These are phyloP conservation scores for Acrobasis suavella DNA, from an alignment of 2,888 invertebrate genomes.

Conservation along the genomic window DNA sequence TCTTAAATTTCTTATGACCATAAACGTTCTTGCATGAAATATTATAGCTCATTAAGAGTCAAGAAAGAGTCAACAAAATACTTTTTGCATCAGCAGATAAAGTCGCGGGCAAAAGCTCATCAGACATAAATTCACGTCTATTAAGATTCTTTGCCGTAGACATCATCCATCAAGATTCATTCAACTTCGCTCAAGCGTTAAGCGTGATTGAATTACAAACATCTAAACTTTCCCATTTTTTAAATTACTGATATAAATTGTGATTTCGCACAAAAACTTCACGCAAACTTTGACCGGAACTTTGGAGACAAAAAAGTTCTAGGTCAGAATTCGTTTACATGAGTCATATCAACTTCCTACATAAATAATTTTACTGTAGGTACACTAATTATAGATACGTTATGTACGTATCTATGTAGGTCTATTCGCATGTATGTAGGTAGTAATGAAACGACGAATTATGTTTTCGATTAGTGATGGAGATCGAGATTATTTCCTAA, in stretches of 20 bases:
- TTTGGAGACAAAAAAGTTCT: background rate
- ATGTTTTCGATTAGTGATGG: too few species aligned
- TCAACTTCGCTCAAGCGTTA: slow-evolving; percentile 4
- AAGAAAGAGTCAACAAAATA: too few species aligned
- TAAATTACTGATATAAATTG: slow-evolving; percentile 3
- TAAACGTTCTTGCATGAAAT: too few species aligned
- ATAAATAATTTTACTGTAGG: too few species aligned
- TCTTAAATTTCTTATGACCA: too few species aligned
- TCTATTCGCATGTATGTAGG: too few species aligned
- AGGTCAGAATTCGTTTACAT: background rate
- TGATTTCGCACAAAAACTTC: background rate
- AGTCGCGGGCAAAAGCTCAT: background rate
- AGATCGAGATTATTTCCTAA: too few species aligned
- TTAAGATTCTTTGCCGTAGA: slow-evolving; percentile 1
- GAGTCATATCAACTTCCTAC: background rate
- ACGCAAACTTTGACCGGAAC: background rate
- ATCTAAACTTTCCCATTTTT: slow-evolving; percentile 1
- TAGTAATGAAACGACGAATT: too few species aligned
- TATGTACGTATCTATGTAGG: too few species aligned
- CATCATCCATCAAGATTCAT: slow-evolving; percentile 9
- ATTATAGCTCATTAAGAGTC: too few species aligned
- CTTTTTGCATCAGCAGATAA: too few species aligned
- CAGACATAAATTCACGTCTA: slow-evolving; percentile 11
- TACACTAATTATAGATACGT: too few species aligned
- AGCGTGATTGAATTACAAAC: background rate